Conservation (phyloP, 2,797 vertebrate species). For the Sebastes matsubarae region DNA sequence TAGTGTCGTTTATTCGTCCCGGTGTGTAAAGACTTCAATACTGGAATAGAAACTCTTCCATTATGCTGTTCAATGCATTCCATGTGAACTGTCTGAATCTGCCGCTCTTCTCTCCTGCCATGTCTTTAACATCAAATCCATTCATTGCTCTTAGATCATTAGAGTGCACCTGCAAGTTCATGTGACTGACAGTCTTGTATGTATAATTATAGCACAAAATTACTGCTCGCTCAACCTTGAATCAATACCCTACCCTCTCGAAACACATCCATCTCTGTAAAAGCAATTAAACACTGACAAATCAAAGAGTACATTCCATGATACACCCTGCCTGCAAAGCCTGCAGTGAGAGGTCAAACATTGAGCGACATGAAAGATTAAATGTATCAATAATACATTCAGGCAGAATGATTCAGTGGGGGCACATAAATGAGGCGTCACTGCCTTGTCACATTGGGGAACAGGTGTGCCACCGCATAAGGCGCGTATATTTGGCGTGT, state of each 20-base stretch:
- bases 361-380: conserved; percentile 68
- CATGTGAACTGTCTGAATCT: background rate
- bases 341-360: conserved; percentile 67
- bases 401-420: conserved; percentile 61
- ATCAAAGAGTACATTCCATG: conserved; percentile 61
- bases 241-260: conserved; percentile 53
- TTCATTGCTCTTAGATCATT: conserved; percentile 34
- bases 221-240: conserved; percentile 51
- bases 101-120: background rate
- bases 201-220: conserved; percentile 58
- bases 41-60: background rate
- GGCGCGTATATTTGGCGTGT: conserved; percentile 74
- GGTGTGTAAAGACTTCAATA: background rate
- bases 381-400: conserved; percentile 78
- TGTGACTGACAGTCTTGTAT: conserved; percentile 48
- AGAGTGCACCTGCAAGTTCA: conserved; percentile 39
- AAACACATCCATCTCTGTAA: conserved; percentile 53
- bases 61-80: background rate
- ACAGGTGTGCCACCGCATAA: conserved; percentile 75
- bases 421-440: conserved; percentile 69
- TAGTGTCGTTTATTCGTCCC: no score
- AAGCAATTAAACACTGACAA: conserved; percentile 65
- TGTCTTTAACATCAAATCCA: conserved; percentile 29
- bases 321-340: conserved; percentile 34
- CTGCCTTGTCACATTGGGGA: conserved; percentile 69